A percentile compares a stretch with the other conserved stretches of the same genome.
Evolutionary conservation across 2,113 vertebrate genomes (phyloP).

Genomic region (Pollimyrus isidori): DNA sequence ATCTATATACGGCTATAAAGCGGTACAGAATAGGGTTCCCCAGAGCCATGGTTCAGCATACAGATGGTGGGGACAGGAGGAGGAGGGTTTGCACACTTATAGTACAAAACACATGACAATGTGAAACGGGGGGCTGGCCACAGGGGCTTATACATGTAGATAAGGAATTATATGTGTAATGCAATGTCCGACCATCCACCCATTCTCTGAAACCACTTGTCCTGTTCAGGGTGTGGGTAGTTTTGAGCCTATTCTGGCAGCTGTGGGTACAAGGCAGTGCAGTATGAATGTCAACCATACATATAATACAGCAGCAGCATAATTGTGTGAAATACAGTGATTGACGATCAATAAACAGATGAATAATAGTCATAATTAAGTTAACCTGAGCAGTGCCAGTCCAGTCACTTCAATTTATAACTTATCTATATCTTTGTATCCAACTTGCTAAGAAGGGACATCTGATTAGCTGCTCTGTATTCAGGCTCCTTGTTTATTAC

Average conservation of each 20-base stretch:
- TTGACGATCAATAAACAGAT: not conserved
- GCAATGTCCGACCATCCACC: not conserved
- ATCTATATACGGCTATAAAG: not conserved
- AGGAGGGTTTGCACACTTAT: not conserved
- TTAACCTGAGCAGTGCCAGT: not conserved
- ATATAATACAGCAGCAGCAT: not conserved
- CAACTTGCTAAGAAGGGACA: slow-evolving; percentile 12
- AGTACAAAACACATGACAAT: not conserved
- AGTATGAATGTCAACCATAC: not conserved
- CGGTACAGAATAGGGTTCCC: not conserved
- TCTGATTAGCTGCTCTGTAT: slow-evolving; percentile 23
- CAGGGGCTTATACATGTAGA: not conserved
- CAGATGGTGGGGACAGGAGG: not conserved
- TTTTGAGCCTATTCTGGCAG: not conserved
- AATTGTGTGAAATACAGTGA: not conserved
- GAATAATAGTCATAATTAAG: not conserved
- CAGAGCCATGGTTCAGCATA: not conserved
- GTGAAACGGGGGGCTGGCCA: not conserved
- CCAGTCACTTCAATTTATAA: not conserved
- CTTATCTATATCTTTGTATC: not conserved
- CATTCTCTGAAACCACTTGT: too few species aligned
- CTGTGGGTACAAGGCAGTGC: not conserved
- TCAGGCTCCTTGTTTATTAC: slow-evolving; percentile 1
- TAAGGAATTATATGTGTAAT: not conserved
- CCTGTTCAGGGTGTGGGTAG: too few species aligned